Base-by-base conservation (phyloP, 1,140 invertebrate species). In the Paralvinella palmiformis region DNA sequence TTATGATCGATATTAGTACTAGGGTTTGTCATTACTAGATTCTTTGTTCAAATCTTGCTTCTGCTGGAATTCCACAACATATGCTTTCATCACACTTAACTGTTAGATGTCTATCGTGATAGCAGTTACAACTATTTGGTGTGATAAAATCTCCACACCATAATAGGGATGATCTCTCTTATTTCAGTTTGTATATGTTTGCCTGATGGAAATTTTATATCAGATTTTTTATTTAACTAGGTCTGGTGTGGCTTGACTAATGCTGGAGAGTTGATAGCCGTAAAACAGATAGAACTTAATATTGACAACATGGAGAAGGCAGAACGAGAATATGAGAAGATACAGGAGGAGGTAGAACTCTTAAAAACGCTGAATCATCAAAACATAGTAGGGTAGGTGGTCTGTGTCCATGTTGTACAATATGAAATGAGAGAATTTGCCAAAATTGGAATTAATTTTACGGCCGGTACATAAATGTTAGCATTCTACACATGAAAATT, bases 281-380 rank as follows among this genome's bases (percentile, higher is more conserved):
- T 81, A 0, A 81, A 81, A 59, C 76, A 80, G 72, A 81, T 81
- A 13, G 75, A 79, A 58, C 68, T 81, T 37, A 79, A 77, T 62
- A 75, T 71, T 17, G 61, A 64, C 13, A 73, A 79, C 68, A 64
- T 67, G 31, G 68, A 71, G 32, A 78, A 76, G 57, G 77, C 78
- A 1, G 70, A 78, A 64, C 64, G 60, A 48, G 77, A 80, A 64
- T 81, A 81, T 60, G 77, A 80, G 52, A 76, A 76, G 53, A 75
- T 81, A 1, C 77, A 79, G 61, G 78, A 81, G 53, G 79, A 81
- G 64, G 76, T 81, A 31, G 77, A 79, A 64, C 69, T 81, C n/a
- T 68, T 81, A 1, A 78, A 79, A 64, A 77, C 72, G 27, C 68
- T 81, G 1, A 72, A 75, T 52, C 79, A 81, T 64, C 73, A 71